Percentiles rank a stretch among this genome's conserved stretches.
Conservation (phyloP, 2,888 invertebrate species). For the Trichopria drosophilae region DNA sequence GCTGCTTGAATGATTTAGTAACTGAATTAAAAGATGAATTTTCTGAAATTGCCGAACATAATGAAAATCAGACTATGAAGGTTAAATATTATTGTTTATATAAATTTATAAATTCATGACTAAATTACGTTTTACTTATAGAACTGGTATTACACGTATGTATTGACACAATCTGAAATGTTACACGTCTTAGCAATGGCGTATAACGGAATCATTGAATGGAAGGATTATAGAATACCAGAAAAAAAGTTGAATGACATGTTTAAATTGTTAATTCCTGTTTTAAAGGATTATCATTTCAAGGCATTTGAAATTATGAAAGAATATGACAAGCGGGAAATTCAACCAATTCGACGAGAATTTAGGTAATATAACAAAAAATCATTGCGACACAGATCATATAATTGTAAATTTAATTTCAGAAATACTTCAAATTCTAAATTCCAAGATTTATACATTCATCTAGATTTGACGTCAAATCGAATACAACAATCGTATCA, state of each 20-base stretch:
- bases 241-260: slow-evolving; percentile 39
- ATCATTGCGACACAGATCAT: not conserved
- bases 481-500: slow-evolving; percentile 48
- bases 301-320: slow-evolving; percentile 39
- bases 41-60: slow-evolving; percentile 37
- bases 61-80: slow-evolving; percentile 16
- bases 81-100: not conserved
- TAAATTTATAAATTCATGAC: slow-evolving; percentile 14
- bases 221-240: slow-evolving; percentile 30
- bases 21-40: slow-evolving; percentile 39
- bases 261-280: slow-evolving; percentile 33
- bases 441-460: slow-evolving; percentile 51
- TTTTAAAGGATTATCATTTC: slow-evolving; percentile 34
- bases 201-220: slow-evolving; percentile 38
- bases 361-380: slow-evolving; percentile 34
- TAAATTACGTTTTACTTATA: slow-evolving; percentile 32
- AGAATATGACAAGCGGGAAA: slow-evolving; percentile 40
- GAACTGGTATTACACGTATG: slow-evolving; percentile 49
- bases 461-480: slow-evolving; percentile 49
- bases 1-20: slow-evolving; percentile 32
- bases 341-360: slow-evolving; percentile 35
- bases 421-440: slow-evolving; percentile 41
- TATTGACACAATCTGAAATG: slow-evolving; percentile 53
- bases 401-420: slow-evolving; percentile 10
- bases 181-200: slow-evolving; percentile 46